Base-by-base conservation (phyloP, 2,113 vertebrate species). In the Eurypyga helias region DNA sequence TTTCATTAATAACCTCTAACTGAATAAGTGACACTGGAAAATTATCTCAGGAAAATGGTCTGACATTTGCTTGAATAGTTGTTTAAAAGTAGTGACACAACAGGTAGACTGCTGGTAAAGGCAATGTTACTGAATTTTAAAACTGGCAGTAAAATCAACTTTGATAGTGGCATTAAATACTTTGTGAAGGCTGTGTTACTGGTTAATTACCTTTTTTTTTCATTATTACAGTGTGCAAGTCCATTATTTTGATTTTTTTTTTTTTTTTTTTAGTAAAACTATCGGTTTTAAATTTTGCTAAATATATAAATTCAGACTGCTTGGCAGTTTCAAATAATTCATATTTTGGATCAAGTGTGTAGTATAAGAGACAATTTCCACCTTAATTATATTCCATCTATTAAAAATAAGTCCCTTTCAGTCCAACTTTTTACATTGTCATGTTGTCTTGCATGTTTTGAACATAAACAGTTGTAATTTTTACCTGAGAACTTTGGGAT, bases 71-170 rank as follows among this genome's bases (percentile, higher is more conserved):
- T 94, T 38, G 87, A 36, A 62, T 62, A 38, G 14, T 61, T 95
- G 8, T 36, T 82, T 89, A 66, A 77, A 87, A 61, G 13, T 58
- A 87, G 34, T 24, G 62, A 62, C 85, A 41, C 82, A 85, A 52
- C 51, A 91, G 17, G 25, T 71, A 46, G 23, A 52, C 33, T 84
- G 71, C 65, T 90, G 64, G 43, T 89, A 83, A 87, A 73, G 38
- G 26, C 78, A 70, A 2, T 16, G 65, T 81, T 90, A 83, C 31
- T 96, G 43, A 91, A 81, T 81, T 96, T 94, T 92, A 93, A 93
- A 97, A 34, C 55, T 89, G 75, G 2, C n/a, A 52, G 49, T 86
- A 84, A 94, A 96, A 34, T 46, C 65, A 87, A 43, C 43, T 86
- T 91, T 64, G 55, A 85, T 92, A 83, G 13, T 81, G 13, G 19